Evolutionary conservation across 2,797 vertebrate genomes (phyloP).

Genomic region (Apogon hyalosoma): DNA sequence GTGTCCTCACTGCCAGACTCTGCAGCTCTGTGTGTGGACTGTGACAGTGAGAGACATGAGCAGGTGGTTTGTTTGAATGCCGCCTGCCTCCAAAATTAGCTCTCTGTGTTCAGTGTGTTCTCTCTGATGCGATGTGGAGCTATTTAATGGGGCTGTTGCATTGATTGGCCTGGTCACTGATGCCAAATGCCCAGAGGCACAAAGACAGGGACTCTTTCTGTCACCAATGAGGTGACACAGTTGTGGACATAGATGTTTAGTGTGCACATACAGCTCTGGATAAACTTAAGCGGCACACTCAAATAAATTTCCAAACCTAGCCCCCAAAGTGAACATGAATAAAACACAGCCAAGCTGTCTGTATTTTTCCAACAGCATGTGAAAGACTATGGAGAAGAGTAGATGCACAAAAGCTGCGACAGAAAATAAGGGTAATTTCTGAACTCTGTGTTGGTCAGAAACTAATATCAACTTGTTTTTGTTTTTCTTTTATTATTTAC

Average conservation of each 20-base stretch:
- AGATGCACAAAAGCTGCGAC: no score
- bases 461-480: no score
- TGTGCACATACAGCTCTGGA: slow-evolving; percentile 14
- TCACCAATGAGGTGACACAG: slow-evolving; percentile 34
- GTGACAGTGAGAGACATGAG: slow-evolving; percentile 65
- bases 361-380: no score
- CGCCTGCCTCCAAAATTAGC: slow-evolving; percentile 73
- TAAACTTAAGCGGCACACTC: no score
- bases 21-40: slow-evolving; percentile 21
- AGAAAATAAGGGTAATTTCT: no score
- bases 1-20: slow-evolving; percentile 28
- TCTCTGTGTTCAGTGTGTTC: slow-evolving; percentile 48
- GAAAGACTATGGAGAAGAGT: no score
- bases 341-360: no score
- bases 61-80: slow-evolving; percentile 79
- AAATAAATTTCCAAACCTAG: no score
- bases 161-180: slow-evolving; percentile 59
- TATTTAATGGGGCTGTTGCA: slow-evolving; percentile 62
- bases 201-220: slow-evolving; percentile 12
- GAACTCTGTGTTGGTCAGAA: no score
- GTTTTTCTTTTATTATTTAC: no score
- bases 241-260: slow-evolving; percentile 17
- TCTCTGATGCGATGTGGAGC: slow-evolving; percentile 39
- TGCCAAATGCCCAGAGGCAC: slow-evolving; percentile 13
- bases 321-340: no score